Evolutionary conservation across 2,888 invertebrate species (phyloP).

Genomic region (Erebia ligea): DNA sequence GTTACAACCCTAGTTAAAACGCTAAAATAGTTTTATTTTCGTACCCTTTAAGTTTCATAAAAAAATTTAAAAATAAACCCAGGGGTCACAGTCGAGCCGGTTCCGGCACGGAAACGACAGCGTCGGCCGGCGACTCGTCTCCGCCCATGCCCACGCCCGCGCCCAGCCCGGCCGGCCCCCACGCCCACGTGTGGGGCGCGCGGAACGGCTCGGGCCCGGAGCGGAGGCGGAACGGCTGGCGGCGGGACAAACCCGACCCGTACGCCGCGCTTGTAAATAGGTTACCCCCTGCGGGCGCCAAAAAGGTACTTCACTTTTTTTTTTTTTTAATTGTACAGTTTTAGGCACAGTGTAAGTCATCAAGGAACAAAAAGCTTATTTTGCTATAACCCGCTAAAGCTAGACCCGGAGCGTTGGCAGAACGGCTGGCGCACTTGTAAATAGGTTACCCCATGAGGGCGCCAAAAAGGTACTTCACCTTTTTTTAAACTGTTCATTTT

Average conservation of each 20-base stretch:
- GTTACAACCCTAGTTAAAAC: too few species aligned
- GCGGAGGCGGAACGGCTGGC: slow-evolving; percentile 41
- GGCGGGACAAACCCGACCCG: slow-evolving; percentile 60
- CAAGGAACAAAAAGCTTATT: too few species aligned
- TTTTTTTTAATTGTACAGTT: neutral
- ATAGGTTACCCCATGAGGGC: slow-evolving; percentile 70
- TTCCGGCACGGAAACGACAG: slow-evolving; percentile 60
- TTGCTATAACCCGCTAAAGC: too few species aligned
- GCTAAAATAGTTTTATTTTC: too few species aligned
- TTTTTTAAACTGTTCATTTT: neutral
- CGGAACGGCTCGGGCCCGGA: slow-evolving; percentile 39
- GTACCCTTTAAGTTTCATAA: too few species aligned
- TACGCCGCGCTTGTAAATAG: slow-evolving; percentile 73
- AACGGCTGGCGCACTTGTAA: slow-evolving; percentile 59
- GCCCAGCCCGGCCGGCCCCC: slow-evolving; percentile 28
- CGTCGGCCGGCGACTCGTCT: slow-evolving; percentile 44
- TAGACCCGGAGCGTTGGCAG: slow-evolving; percentile 39
- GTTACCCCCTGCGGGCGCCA: slow-evolving; percentile 71
- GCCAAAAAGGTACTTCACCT: slow-evolving; percentile 71
- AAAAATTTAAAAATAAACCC: slow-evolving; percentile 23
- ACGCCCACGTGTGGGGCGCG: slow-evolving; percentile 42
- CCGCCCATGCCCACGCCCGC: slow-evolving; percentile 30
- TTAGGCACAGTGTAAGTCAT: neutral
- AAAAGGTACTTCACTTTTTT: slow-evolving; percentile 65
- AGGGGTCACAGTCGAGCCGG: slow-evolving; percentile 72